Conservation (phyloP, 1,140 invertebrate genomes). For the Reticulitermes speratus region DNA sequence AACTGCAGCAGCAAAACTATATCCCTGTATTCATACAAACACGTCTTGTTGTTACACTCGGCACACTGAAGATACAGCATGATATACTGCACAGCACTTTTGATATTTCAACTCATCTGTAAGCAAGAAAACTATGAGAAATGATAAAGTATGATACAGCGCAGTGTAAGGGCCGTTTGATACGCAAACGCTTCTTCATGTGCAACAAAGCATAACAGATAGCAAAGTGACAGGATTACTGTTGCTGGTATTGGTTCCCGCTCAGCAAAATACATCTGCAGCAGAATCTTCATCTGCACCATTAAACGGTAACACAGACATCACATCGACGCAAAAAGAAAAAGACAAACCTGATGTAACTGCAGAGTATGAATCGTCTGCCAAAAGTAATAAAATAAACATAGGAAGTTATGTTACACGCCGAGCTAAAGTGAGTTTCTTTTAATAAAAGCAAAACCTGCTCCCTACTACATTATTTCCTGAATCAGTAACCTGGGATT, state of each 20-base stretch:
- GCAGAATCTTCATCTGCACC: not conserved
- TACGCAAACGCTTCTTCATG: conserved; percentile 7
- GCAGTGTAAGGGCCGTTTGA: not conserved
- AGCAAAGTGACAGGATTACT: not conserved
- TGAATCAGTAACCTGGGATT: no score
- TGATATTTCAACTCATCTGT: not conserved
- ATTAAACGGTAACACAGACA: conserved; percentile 2
- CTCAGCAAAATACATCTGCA: not conserved
- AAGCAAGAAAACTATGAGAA: not conserved
- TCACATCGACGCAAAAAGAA: not conserved
- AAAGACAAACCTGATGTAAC: conserved; percentile 13
- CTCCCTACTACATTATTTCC: not conserved
- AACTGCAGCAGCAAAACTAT: no score
- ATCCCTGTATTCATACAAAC: no score
- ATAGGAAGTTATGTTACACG: not conserved
- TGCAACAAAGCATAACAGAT: conserved; percentile 8
- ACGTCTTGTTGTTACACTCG: no score
- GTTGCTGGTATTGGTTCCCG: not conserved
- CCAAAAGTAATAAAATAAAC: not conserved
- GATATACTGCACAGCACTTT: not conserved
- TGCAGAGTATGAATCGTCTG: not conserved
- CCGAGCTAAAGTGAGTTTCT: not conserved
- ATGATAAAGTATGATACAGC: not conserved
- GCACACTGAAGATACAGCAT: no score
- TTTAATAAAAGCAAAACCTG: not conserved